Percentiles rank a stretch among this genome's conserved stretches.
Conservation (phyloP, 2,888 invertebrate species). For the Acholoe squamosa region DNA sequence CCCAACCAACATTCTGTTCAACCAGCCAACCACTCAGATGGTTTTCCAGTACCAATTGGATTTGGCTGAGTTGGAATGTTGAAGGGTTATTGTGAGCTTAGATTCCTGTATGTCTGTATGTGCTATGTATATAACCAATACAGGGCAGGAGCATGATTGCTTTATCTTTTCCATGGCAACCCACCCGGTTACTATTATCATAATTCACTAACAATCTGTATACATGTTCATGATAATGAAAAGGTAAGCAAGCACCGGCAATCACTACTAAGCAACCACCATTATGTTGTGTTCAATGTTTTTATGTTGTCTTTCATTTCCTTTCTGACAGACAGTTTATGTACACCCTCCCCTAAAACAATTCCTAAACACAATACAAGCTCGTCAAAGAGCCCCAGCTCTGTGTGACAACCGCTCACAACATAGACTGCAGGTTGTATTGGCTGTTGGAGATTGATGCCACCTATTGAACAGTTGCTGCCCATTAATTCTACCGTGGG, state of each 20-base stretch:
- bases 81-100: not conserved
- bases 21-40: not conserved
- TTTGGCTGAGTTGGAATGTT: not conserved
- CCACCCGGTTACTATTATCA: too few relatives aligned
- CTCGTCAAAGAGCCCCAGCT: not conserved
- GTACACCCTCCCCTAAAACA: not conserved
- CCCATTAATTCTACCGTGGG: not conserved
- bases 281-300: too few relatives aligned
- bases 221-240: too few relatives aligned
- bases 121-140: too few relatives aligned
- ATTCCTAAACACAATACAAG: not conserved
- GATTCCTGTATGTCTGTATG: too few relatives aligned
- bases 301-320: not conserved
- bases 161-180: too few relatives aligned
- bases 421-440: not conserved
- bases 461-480: not conserved
- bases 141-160: too few relatives aligned
- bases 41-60: not conserved
- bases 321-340: not conserved
- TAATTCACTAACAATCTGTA: too few relatives aligned
- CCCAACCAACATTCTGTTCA: not conserved
- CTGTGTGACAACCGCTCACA: not conserved
- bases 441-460: not conserved
- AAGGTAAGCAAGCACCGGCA: too few relatives aligned
- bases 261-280: too few relatives aligned